Conservation (phyloP, 1,140 invertebrate species). For the Bombus confusus region DNA sequence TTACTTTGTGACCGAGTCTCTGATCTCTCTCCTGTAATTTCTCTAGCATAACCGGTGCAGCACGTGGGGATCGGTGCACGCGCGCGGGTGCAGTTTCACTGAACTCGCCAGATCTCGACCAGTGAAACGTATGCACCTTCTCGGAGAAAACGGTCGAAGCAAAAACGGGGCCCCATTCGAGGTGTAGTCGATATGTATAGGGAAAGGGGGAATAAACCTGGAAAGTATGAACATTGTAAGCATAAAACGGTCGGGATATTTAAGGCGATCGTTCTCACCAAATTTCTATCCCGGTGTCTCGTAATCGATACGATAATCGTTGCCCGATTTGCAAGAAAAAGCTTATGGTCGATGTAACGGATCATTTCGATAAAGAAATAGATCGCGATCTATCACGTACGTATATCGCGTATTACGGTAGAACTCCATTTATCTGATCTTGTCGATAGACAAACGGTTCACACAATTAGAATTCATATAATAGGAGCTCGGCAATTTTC, state of each 20-base stretch:
- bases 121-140: conserved; percentile 41
- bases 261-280: not conserved
- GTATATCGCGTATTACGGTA: no score
- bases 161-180: conserved; percentile 16
- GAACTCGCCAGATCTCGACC: conserved; percentile 14
- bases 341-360: not conserved
- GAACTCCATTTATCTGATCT: no score
- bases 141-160: conserved; percentile 35
- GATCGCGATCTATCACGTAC: not conserved
- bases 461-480: no score
- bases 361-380: not conserved
- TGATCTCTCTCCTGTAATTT: conserved; percentile 28
- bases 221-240: conserved; percentile 17
- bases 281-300: not conserved
- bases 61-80: conserved; percentile 15
- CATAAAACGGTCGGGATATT: conserved; percentile 2
- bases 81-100: conserved; percentile 33
- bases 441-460: no score
- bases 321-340: not conserved
- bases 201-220: not conserved
- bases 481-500: no score
- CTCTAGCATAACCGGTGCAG: conserved; percentile 20
- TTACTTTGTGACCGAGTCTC: conserved; percentile 40
- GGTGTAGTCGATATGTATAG: not conserved
- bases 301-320: conserved; percentile 36